These are phyloP conservation scores for Porites evermanni DNA, from an alignment of 92 coral and sea anemone species.

Conservation along the genomic window DNA sequence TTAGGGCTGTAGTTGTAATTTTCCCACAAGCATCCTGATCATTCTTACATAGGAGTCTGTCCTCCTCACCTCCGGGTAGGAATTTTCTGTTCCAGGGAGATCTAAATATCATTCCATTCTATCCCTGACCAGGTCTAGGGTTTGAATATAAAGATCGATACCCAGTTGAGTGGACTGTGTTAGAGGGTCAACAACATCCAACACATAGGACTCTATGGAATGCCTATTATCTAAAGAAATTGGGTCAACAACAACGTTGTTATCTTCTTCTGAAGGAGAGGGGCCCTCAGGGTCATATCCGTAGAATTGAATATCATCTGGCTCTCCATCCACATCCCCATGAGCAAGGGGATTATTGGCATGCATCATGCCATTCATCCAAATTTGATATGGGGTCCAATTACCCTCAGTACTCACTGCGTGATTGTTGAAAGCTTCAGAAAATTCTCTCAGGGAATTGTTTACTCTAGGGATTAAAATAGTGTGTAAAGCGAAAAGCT, in stretches of 20 bases:
- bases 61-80: too few species aligned
- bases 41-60: too few species aligned
- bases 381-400: conserved; percentile 59
- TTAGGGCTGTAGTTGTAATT: too few species aligned
- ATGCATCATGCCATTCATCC: conserved; percentile 50
- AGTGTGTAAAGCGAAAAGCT: conserved; percentile 61
- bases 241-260: conserved; percentile 43
- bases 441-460: conserved; percentile 47
- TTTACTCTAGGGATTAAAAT: conserved; percentile 65
- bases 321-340: conserved; percentile 46
- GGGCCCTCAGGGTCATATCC: conserved; percentile 66
- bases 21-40: too few species aligned
- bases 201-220: conserved; percentile 5
- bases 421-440: conserved; percentile 37
- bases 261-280: conserved; percentile 45
- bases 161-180: too few species aligned
- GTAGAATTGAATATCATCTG: conserved; percentile 46
- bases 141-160: too few species aligned
- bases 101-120: too few species aligned
- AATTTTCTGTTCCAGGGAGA: too few species aligned
- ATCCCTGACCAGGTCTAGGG: too few species aligned
- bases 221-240: conserved; percentile 34
- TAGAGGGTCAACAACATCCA: too few species aligned
- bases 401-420: conserved; percentile 58
- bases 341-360: conserved; percentile 47